Evolutionary conservation across 2,888 invertebrate species (phyloP).

Genomic region (Omphaloscelis lunosa): DNA sequence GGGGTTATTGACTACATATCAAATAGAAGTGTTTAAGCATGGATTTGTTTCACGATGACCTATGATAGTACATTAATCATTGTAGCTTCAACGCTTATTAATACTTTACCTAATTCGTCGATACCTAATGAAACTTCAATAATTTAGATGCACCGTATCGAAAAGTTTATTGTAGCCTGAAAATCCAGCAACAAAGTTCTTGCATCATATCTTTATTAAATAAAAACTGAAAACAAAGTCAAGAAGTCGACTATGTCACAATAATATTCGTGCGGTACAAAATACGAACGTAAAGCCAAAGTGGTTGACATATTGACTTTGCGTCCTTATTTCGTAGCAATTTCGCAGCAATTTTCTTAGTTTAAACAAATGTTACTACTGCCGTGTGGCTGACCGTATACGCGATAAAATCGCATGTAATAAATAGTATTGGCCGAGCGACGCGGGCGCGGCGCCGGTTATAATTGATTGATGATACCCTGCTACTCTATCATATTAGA

Average conservation of each 20-base stretch:
- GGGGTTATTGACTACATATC: neutral
- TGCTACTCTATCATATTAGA: conserved; percentile 46
- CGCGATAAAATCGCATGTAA: conserved; percentile 32
- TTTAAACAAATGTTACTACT: neutral
- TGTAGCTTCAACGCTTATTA: neutral
- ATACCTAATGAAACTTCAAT: neutral
- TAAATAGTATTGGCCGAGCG: conserved; percentile 18
- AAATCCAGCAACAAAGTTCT: neutral
- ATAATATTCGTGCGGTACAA: neutral
- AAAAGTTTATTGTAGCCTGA: neutral
- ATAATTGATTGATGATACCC: conserved; percentile 52
- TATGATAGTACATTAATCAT: neutral
- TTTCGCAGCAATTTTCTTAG: neutral
- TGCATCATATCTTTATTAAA: neutral
- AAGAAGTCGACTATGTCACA: neutral
- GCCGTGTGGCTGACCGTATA: neutral
- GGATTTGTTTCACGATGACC: neutral
- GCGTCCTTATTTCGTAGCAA: neutral
- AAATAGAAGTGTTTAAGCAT: neutral
- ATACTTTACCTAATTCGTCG: neutral
- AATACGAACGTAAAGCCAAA: too few relatives aligned
- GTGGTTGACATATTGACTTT: neutral
- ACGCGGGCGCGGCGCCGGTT: conserved; percentile 4
- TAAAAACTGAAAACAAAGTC: neutral
- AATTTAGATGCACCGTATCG: neutral